These are phyloP conservation scores for Penaeus vannamei DNA, from an alignment of 1,140 invertebrate species.

Conservation along the genomic window DNA sequence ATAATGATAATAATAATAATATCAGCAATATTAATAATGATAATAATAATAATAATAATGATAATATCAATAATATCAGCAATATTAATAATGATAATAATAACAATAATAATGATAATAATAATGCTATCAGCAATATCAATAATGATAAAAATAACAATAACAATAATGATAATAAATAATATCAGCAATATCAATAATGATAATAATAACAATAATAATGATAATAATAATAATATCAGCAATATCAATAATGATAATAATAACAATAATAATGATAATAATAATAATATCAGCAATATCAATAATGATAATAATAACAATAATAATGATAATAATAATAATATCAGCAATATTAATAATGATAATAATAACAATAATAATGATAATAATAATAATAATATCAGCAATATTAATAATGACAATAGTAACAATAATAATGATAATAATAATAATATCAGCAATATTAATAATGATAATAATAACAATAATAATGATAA, in stretches of 20 bases:
- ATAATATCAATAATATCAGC: background rate
- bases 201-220: background rate
- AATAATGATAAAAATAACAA: background rate
- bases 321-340: background rate
- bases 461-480: background rate
- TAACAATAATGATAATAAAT: background rate
- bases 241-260: too few species aligned
- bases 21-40: background rate
- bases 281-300: background rate
- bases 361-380: background rate
- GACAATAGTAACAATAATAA: background rate
- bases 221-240: background rate
- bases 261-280: too few species aligned
- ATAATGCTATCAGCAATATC: background rate
- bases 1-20: background rate
- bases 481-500: conserved; percentile 8
- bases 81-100: background rate
- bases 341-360: background rate
- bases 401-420: background rate
- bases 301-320: background rate
- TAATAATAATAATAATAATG: background rate
- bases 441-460: background rate
- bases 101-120: conserved; percentile 1
- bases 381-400: background rate
- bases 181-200: too few species aligned